These are phyloP conservation scores for Lasioglossum marginatum DNA, from an alignment of 2,888 invertebrate species.

Conservation along the genomic window DNA sequence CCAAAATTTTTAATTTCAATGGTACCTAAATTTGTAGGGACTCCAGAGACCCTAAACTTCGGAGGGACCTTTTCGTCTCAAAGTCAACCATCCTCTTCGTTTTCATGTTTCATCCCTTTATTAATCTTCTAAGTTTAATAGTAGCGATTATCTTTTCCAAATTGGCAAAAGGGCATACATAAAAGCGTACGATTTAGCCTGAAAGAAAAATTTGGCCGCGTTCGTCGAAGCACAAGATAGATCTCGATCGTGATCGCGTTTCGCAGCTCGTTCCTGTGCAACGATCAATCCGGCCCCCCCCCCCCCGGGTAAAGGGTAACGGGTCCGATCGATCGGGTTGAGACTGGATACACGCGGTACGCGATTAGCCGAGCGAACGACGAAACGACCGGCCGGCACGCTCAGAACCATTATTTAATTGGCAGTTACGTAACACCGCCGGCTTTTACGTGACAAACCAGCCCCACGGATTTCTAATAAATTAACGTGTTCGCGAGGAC, in stretches of 20 bases:
- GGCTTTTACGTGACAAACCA: slow-evolving; percentile 55
- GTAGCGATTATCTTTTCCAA: not conserved
- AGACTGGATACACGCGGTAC: slow-evolving; percentile 54
- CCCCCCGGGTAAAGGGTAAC: not conserved
- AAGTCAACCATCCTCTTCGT: not conserved
- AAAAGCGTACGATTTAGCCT: slow-evolving; percentile 11
- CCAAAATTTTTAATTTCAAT: not conserved
- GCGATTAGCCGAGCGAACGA: slow-evolving; percentile 54
- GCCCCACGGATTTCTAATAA: slow-evolving; percentile 58
- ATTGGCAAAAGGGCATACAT: not conserved
- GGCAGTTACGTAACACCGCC: slow-evolving; percentile 63
- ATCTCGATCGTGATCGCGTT: not conserved
- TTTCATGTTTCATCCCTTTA: not conserved
- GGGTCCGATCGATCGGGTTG: slow-evolving; percentile 53
- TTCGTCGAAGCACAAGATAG: not conserved
- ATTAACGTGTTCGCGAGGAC: slow-evolving; percentile 57
- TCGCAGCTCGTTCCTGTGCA: not conserved
- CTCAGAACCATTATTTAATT: slow-evolving; percentile 68
- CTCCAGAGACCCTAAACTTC: not conserved
- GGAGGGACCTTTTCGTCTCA: slow-evolving; percentile 39
- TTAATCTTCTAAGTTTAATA: not conserved
- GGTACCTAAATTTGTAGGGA: not conserved
- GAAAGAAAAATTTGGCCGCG: slow-evolving; percentile 38
- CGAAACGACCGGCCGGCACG: slow-evolving; percentile 59
- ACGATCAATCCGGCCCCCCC: not conserved